Conservation (phyloP, 2,888 invertebrate genomes). For the Pandemis heparana region DNA sequence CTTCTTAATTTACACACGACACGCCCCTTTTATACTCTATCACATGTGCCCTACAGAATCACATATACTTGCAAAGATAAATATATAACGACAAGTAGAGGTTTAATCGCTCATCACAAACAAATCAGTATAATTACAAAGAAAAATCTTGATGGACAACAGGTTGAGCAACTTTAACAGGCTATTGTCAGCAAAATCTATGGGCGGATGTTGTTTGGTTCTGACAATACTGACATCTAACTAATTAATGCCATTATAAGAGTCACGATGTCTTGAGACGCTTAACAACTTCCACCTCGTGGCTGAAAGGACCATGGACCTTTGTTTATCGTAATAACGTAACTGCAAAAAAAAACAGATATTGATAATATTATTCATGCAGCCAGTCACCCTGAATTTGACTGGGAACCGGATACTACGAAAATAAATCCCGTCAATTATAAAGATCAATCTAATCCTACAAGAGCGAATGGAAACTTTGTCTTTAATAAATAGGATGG, state of each 20-base stretch:
- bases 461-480: no score
- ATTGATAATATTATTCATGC: background rate
- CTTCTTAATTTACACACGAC: no score
- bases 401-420: no score
- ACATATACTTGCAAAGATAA: background rate
- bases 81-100: background rate
- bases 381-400: background rate
- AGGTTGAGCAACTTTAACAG: slow-evolving; percentile 30
- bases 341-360: background rate
- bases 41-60: no score
- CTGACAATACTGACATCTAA: slow-evolving; percentile 31
- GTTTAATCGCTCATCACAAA: slow-evolving; percentile 17
- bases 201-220: slow-evolving; percentile 35
- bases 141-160: slow-evolving; percentile 30
- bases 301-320: background rate
- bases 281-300: slow-evolving; percentile 25
- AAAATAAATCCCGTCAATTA: no score
- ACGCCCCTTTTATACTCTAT: no score
- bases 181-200: slow-evolving; percentile 37
- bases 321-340: background rate
- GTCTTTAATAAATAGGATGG: no score
- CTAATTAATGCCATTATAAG: slow-evolving; percentile 28
- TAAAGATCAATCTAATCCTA: no score
- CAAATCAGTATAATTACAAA: slow-evolving; percentile 32
- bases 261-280: slow-evolving; percentile 19